A percentile compares a stretch with the other conserved stretches of the same genome.
Evolutionary conservation across 2,797 vertebrate genomes (phyloP).

Genomic region (Gymnocypris eckloni): DNA sequence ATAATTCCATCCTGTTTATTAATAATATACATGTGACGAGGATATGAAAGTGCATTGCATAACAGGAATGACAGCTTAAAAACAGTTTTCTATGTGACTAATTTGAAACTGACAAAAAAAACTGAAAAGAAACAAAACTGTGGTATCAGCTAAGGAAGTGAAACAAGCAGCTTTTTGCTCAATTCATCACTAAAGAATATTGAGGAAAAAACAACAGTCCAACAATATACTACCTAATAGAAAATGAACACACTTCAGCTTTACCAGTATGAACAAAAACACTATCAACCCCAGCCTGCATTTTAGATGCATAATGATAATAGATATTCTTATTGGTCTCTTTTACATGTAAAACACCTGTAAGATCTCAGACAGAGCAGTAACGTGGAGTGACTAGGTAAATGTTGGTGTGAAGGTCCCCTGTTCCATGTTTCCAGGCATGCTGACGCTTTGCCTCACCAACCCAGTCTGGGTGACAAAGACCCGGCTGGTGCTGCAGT

Average conservation of each 20-base stretch:
- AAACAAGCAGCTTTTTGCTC: background rate
- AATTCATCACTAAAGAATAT: background rate
- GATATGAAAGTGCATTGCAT: constrained; percentile 6
- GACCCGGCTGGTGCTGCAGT: constrained; percentile 86
- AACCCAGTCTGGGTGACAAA: constrained; percentile 89
- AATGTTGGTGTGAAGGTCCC: constrained; percentile 58
- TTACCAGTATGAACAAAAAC: background rate
- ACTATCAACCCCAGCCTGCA: background rate
- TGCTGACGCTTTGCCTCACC: constrained; percentile 85
- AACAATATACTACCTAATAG: background rate
- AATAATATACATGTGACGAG: background rate
- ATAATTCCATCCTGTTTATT: background rate
- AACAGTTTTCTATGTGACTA: background rate
- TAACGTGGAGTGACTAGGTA: constrained; percentile 4
- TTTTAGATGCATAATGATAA: background rate
- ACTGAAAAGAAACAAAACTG: background rate
- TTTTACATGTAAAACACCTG: constrained; percentile 1
- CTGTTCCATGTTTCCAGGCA: constrained; percentile 73
- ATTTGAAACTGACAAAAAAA: background rate
- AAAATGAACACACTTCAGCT: constrained; percentile 1
- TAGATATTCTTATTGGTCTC: background rate
- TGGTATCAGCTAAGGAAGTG: background rate
- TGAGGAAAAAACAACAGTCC: background rate
- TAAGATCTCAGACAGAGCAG: constrained; percentile 12
- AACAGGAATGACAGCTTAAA: constrained; percentile 21